phyloP scores from a whole-genome alignment of 2,888 invertebrate genomes.

The Pogonocherus hispidulus region DNA sequence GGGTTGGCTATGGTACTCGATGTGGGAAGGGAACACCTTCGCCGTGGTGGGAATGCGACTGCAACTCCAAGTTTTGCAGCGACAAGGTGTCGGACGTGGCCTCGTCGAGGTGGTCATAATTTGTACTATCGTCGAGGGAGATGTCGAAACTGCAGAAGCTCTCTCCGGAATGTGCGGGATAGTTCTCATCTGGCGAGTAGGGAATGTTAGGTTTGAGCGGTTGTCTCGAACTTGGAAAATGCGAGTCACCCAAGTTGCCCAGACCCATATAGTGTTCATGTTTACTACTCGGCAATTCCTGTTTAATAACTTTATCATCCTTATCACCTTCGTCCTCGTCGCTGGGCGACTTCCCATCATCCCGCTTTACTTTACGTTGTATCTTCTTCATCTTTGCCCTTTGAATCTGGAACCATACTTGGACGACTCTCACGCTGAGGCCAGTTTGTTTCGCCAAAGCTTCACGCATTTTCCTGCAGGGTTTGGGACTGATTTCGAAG shows the following conservation, averaged over 20 bases:
- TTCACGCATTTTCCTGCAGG: conserved; percentile 96
- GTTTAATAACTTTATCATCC: conserved; percentile 81
- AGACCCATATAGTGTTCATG: conserved; percentile 83
- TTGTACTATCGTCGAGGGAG: conserved; percentile 86
- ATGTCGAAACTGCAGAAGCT: conserved; percentile 94
- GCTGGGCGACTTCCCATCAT: conserved; percentile 81
- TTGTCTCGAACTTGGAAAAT: conserved; percentile 84
- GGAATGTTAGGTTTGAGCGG: conserved; percentile 91
- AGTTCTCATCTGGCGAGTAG: conserved; percentile 88
- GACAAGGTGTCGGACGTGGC: conserved; percentile 88
- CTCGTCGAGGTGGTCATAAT: conserved; percentile 89
- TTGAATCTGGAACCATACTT: conserved; percentile 99
- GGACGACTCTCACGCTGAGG: conserved; percentile 96
- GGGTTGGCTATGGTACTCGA: conserved; percentile 84
- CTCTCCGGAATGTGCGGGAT: conserved; percentile 88
- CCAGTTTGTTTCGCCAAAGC: conserved; percentile 99
- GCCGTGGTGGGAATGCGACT: conserved; percentile 71
- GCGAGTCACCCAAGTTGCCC: conserved; percentile 73
- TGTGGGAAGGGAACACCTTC: conserved; percentile 42
- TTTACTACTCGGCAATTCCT: conserved; percentile 81
- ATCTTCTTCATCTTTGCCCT: conserved; percentile 98
- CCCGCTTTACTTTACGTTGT: conserved; percentile 92
- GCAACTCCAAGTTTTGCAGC: conserved; percentile 82
- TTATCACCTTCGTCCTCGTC: conserved; percentile 81
- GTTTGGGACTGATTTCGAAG: conserved; percentile 89